Evolutionary conservation across 2,888 invertebrate genomes (phyloP), one percentile per base, ranked within the genome.

Genomic region (Buathra laborator): DNA sequence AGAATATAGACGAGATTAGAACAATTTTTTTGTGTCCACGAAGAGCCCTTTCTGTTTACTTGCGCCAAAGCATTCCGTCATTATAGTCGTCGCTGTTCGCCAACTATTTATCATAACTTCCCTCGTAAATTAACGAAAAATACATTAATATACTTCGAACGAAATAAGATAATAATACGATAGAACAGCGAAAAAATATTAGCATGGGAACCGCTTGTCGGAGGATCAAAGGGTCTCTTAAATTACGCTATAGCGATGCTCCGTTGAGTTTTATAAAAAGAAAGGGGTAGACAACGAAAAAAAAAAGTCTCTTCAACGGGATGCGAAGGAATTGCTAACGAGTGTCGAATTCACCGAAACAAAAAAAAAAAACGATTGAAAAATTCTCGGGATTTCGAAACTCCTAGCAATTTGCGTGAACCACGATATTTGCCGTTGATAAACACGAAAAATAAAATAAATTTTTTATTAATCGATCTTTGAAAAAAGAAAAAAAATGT

Each of bases 151-250:
- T 70, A 24, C 67, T 16, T 53, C 3, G 32, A 51, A 12, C 19
- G 5, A 24, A 46, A 44, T n/a, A 10, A 14, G 44, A 51, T 68
- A 68, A 19, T 32, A 19, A 44, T 12, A 29, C 10, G 51, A 56
- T 16, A 44, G 37, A 43, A 75, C 12, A 29, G 51, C 46, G 66
- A 67, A 56, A 37, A 48, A 80, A 48, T 51, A 78, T 84, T 82
- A 71, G 70, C 37, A 85, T 81, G 85, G 81, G 85, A 83, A 83
- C 84, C 81, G 62, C 84, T 79, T 83, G 86, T 70, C 84, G 85
- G 71, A 43, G 24, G 85, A 87, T 86, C 81, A 87, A 86, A 87
- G 83, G 80, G 51, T 75, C 76, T 37, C 37, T 37, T 37, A 37
- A 37, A 37, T 37, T 32, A 66, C 48, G 19, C 56, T 14, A 66